A percentile compares a stretch with the other conserved stretches of the same genome.
Evolutionary conservation across 2,113 vertebrate species (phyloP).

Genomic region (Cynocephalus volans): DNA sequence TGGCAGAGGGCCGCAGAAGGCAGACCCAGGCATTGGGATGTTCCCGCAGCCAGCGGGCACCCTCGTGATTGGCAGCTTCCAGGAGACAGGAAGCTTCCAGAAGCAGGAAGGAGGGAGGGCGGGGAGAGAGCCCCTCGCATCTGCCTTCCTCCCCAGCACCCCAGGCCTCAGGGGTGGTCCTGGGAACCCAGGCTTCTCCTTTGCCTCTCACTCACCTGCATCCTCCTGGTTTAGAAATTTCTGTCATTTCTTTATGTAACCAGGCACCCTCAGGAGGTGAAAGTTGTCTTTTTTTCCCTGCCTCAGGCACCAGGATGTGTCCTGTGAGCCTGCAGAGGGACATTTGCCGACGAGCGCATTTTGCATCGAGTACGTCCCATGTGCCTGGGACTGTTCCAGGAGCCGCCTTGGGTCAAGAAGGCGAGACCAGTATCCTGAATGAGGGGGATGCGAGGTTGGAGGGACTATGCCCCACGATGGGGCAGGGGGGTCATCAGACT

Average conservation of each 20-base stretch:
- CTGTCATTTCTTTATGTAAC: neutral
- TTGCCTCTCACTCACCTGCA: neutral
- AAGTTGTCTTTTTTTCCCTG: neutral
- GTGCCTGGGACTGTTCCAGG: neutral
- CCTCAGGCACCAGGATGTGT: neutral
- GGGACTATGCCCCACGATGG: rapidly evolving
- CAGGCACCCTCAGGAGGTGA: no score
- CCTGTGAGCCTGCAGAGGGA: neutral
- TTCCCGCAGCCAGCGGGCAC: neutral
- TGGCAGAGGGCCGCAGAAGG: no score
- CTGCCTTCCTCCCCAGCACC: neutral
- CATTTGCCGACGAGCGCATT: neutral
- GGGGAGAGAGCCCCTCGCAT: neutral
- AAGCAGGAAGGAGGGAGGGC: no score
- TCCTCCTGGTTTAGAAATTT: neutral
- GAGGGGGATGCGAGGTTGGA: no score
- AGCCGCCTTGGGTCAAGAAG: neutral
- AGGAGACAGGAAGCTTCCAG: no score
- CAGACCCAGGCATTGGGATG: neutral
- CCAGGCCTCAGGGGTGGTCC: no score
- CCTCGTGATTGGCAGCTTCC: no score
- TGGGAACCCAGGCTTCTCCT: neutral
- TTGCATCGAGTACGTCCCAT: neutral
- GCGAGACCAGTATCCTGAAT: neutral
- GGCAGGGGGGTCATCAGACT: neutral